Base-by-base conservation (phyloP, 2,113 vertebrate species). In the Platycercus adscitus region DNA sequence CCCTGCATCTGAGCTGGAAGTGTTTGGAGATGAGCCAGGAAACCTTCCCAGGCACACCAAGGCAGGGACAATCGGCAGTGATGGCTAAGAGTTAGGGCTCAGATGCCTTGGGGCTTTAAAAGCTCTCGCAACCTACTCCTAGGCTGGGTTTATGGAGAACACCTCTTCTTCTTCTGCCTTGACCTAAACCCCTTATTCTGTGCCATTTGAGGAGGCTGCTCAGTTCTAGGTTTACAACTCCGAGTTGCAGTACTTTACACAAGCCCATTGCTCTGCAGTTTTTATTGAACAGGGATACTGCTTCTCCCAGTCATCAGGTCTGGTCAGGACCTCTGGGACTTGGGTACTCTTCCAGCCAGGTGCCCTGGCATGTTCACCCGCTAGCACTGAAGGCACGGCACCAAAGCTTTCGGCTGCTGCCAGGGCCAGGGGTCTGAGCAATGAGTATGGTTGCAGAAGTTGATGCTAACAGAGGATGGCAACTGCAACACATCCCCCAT, bases 201-300 rank as follows among this genome's bases (percentile, higher is more conserved):
- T 19, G 66, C 37, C 3, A 0, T 13, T 5, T 5, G 24, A 13
- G 43, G 78, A n/a, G 10, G 41, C 9, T 0, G 4, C 46, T 46
- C 33, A 17, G 75, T 35, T 55, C 16, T 0, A 5, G 14, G 24
- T 5, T 46, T 8, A 23, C 37, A 15, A 33, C 63, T 46, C 65
- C 0, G 0, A 4, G 29, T 1, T 26, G 24, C 46, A 23, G 53
- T 3, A 8, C 53, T 46, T 33, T 3, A 4, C 49, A 53, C n/a
- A 9, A 65, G 16, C 29, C 41, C 16, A 0, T 5, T 6, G 16
- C 79, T 70, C 24, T 37, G 55, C 16, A 1, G 2, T 28, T n/a
- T 13, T 17, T 11, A 7, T 9, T 3, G 47, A 10, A 3, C 47
- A 9, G 24, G 10, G 37, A 2, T 21, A 12, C 18, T 17, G 10